These are phyloP conservation scores for Pseudoips prasinana DNA, from an alignment of 2,888 invertebrate genomes.

Conservation along the genomic window DNA sequence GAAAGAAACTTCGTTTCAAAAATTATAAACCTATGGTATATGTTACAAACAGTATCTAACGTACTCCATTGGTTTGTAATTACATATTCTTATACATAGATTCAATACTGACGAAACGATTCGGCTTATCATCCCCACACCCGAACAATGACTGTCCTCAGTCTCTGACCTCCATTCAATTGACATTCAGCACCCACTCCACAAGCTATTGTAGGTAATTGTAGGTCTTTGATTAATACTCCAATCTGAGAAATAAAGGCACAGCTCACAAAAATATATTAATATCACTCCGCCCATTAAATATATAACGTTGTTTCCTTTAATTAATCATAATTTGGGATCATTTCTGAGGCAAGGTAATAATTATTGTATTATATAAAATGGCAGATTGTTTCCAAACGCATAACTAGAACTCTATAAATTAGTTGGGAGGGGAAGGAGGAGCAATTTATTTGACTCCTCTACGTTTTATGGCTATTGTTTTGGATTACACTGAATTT, in stretches of 20 bases:
- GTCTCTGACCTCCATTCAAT: no score
- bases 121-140: no score
- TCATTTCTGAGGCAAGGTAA: constrained; percentile 25
- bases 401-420: constrained; percentile 32
- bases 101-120: no score
- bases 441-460: no score
- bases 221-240: constrained; percentile 24
- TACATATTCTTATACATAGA: no score
- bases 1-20: no score
- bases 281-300: constrained; percentile 23
- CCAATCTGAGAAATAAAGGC: constrained; percentile 27
- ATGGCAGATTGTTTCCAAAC: constrained; percentile 17
- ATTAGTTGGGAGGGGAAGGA: constrained; percentile 29
- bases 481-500: no score
- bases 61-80: no score
- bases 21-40: no score
- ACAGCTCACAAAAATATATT: constrained; percentile 20
- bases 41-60: no score
- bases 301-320: constrained; percentile 27
- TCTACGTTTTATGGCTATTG: no score
- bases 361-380: constrained; percentile 28
- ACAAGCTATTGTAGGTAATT: constrained; percentile 27
- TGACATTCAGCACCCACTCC: constrained; percentile 15
- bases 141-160: no score
- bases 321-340: constrained; percentile 27